Conservation (phyloP, 2,797 vertebrate genomes). For the Sebastes alutus region DNA sequence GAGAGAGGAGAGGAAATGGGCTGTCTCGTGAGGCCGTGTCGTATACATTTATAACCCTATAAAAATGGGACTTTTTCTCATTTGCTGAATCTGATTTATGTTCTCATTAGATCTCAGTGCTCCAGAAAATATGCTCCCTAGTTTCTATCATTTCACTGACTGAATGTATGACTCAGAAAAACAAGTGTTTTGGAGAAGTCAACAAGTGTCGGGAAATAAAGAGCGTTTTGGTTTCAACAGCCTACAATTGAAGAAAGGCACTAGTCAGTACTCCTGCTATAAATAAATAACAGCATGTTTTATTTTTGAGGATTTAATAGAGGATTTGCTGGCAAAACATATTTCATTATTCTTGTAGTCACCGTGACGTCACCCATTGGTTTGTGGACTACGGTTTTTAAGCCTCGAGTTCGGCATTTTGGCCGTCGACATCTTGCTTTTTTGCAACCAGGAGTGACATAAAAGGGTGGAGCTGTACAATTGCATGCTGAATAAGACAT, state of each 20-base stretch:
- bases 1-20: neutral
- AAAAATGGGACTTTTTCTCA: slow-evolving; percentile 11
- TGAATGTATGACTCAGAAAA: neutral
- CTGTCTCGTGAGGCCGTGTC: neutral
- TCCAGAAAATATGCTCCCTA: neutral
- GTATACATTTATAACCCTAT: slow-evolving; percentile 21
- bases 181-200: neutral
- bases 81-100: slow-evolving; percentile 30
- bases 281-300: neutral
- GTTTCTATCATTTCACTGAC: neutral
- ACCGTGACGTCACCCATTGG: too few relatives aligned
- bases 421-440: too few relatives aligned
- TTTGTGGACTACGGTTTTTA: too few relatives aligned
- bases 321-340: neutral
- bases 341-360: neutral
- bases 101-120: slow-evolving; percentile 22
- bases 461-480: too few relatives aligned
- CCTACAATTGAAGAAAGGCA: neutral
- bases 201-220: neutral
- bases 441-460: too few relatives aligned
- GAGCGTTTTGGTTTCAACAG: neutral
- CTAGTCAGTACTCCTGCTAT: neutral
- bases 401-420: too few relatives aligned
- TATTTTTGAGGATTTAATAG: neutral
- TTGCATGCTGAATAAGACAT: too few relatives aligned